Evolutionary conservation across 2,797 vertebrate species (phyloP), one percentile per base, ranked within the genome.

Genomic region (Tapera naevia): DNA sequence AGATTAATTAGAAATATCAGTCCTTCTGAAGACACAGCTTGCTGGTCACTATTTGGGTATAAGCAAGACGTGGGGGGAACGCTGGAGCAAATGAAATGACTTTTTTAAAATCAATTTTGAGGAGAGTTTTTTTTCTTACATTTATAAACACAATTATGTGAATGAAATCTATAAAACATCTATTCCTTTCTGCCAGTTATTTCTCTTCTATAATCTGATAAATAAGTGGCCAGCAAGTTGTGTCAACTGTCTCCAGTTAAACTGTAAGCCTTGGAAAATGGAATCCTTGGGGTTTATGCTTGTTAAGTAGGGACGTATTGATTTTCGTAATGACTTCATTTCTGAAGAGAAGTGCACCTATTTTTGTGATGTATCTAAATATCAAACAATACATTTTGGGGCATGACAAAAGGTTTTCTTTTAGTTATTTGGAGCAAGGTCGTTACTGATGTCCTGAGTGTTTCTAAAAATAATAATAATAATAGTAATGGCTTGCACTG

Each of bases 31-130:
- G 11, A 4, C 37, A 37, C 17, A 91, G 32, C 30, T 25, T 83
- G 14, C 58, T 88, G 23, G 18, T 9, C 64, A 43, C 57, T 79
- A 22, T 79, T 95, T 54, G n/a, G 8, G 30, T 39, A 17, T 3
- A 79, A 64, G 15, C 4, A 72, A 46, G 39, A 17, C 10, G 10
- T 43, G 9, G 32, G 88, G 89, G 62, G 30, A 89, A 61, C 53
- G 57, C 61, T 96, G 73, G 17, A 83, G 28, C 13, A n/a, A 57
- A 56, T 74, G 10, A 37, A 86, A 62, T 23, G 74, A 48, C 16
- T n/a, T 72, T 30, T 82, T 96, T 91, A 43, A 92, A 92, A 78
- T 90, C 4, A 78, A 8, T 92, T 83, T 89, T 81, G 30, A 88
- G n/a, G 46, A 30, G 79, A 53, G 10, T 14, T 61, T 39, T 61